phyloP scores from a whole-genome alignment of 2,113 vertebrate species.

The Xenus cinereus region DNA sequence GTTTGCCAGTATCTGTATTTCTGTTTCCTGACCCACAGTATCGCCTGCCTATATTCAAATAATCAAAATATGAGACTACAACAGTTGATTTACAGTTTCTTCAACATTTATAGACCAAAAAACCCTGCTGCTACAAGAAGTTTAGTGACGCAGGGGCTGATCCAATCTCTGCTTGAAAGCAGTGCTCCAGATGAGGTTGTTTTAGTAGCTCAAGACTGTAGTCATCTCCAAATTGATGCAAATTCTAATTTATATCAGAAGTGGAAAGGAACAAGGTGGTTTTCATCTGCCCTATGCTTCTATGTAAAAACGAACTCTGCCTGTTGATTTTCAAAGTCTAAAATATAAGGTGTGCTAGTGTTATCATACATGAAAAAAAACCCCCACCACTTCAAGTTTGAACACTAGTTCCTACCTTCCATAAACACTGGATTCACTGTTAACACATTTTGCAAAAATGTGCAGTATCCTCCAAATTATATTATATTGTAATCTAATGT shows the following conservation, averaged over 20 bases:
- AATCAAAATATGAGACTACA: background rate
- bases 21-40: background rate
- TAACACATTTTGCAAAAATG: background rate
- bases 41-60: background rate
- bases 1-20: background rate
- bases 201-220: background rate
- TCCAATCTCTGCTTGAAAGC: background rate
- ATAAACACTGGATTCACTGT: background rate
- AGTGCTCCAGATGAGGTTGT: background rate
- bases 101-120: background rate
- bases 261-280: background rate
- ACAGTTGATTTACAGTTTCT: background rate
- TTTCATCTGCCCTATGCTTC: background rate
- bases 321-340: background rate
- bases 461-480: background rate
- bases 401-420: background rate
- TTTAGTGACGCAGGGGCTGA: rapidly evolving
- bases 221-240: background rate
- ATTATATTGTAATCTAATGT: background rate
- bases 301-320: background rate
- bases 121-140: background rate
- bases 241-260: background rate
- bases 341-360: background rate
- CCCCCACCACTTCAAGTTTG: background rate
- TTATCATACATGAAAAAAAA: background rate